These are phyloP conservation scores for Drosophila sp. DNA, from an alignment of 1,140 invertebrate genomes.

Conservation along the genomic window DNA sequence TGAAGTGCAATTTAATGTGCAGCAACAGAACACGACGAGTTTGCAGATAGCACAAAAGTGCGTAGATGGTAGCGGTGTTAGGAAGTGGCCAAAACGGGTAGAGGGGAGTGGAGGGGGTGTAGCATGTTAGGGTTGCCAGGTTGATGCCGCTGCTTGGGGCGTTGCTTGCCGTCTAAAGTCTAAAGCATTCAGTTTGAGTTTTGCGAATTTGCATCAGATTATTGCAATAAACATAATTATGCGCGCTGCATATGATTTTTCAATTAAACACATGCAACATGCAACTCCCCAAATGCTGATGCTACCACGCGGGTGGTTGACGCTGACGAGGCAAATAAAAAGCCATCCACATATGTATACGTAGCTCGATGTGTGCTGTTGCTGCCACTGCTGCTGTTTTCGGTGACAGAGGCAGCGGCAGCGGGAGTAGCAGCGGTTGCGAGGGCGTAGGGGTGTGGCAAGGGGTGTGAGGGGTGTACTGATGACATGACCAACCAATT, in stretches of 20 bases:
- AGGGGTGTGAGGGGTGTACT: constrained; percentile 5
- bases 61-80: constrained; percentile 9
- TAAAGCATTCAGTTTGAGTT: constrained; percentile 77
- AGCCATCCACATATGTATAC: constrained; percentile 47
- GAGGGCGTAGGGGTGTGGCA: background rate
- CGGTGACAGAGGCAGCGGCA: too few species aligned
- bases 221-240: constrained; percentile 84
- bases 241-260: constrained; percentile 83
- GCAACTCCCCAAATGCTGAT: constrained; percentile 50
- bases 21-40: constrained; percentile 40
- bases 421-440: background rate
- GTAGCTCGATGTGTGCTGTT: constrained; percentile 5
- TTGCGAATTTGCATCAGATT: constrained; percentile 80
- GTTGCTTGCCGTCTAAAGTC: constrained; percentile 26
- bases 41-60: constrained; percentile 41
- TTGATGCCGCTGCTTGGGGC: constrained; percentile 28
- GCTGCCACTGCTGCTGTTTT: background rate
- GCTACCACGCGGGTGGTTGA: constrained; percentile 29
- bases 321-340: constrained; percentile 69
- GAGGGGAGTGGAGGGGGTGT: background rate
- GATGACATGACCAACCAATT: constrained; percentile 75
- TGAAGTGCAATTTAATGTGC: constrained; percentile 83
- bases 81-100: background rate
- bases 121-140: constrained; percentile 29
- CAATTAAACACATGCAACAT: constrained; percentile 82